Evolutionary conservation across 2,888 invertebrate species (phyloP).

Genomic region (Zele albiditarsus): DNA sequence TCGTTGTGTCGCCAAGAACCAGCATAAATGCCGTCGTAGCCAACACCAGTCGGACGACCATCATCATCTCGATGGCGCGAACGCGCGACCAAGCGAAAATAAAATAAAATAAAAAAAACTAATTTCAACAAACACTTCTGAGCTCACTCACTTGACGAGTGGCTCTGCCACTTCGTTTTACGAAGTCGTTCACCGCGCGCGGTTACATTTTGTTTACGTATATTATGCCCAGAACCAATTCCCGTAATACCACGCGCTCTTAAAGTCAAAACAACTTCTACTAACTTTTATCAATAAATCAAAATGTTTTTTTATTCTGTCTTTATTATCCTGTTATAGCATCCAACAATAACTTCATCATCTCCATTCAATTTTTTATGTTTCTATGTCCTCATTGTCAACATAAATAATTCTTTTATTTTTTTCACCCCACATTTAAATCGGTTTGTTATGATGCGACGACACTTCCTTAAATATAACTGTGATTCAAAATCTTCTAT

Average conservation of each 20-base stretch:
- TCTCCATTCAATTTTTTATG: background rate
- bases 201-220: slow-evolving; percentile 41
- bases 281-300: background rate
- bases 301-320: background rate
- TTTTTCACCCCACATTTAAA: background rate
- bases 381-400: background rate
- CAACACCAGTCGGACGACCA: slow-evolving; percentile 55
- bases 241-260: background rate
- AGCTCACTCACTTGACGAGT: slow-evolving; percentile 20
- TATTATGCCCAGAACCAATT: background rate
- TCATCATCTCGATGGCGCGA: slow-evolving; percentile 55
- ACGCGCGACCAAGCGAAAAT: slow-evolving; percentile 21
- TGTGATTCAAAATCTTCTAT: background rate
- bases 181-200: slow-evolving; percentile 20
- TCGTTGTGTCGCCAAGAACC: slow-evolving; percentile 55
- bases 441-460: background rate
- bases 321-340: background rate
- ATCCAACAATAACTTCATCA: background rate
- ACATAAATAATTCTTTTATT: no score
- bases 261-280: background rate
- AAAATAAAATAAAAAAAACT: slow-evolving; percentile 8
- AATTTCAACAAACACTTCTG: slow-evolving; percentile 26
- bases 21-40: slow-evolving; percentile 55
- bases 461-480: background rate
- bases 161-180: slow-evolving; percentile 34